Conservation (phyloP, 1,140 invertebrate genomes). For the Prorops nasuta region DNA sequence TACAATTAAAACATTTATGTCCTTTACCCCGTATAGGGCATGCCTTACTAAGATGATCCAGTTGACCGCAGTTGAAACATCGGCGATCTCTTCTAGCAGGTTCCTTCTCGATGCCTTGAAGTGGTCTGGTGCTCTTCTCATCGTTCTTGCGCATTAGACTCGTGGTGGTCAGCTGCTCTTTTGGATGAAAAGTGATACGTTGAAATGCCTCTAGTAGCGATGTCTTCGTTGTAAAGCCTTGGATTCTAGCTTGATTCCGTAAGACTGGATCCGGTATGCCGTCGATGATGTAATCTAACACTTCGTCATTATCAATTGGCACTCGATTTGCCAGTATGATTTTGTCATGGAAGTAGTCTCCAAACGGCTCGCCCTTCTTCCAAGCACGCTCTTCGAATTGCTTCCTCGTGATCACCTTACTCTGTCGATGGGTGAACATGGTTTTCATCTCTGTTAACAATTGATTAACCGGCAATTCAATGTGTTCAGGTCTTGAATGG, state of each 20-base stretch:
- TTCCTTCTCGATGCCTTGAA: neutral
- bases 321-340: neutral
- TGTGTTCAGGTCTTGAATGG: neutral
- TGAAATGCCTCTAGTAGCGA: neutral
- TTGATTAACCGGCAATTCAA: neutral
- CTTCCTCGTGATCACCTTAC: neutral
- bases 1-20: conserved; percentile 21
- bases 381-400: neutral
- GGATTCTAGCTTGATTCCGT: neutral
- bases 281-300: conserved; percentile 2
- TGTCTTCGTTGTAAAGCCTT: neutral
- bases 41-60: conserved; percentile 9
- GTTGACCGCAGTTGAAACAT: conserved; percentile 17
- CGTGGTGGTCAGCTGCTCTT: too few relatives aligned
- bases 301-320: neutral
- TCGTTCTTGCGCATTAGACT: neutral
- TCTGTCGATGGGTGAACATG: neutral
- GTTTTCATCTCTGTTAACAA: neutral
- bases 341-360: neutral
- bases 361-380: neutral
- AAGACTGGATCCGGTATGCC: neutral
- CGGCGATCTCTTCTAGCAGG: neutral
- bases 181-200: conserved; percentile 12
- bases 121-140: neutral
- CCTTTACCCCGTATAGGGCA: conserved; percentile 14